These are phyloP conservation scores for Pseudomyrmex pallidus DNA, from an alignment of 1,140 invertebrate species.

Conservation along the genomic window DNA sequence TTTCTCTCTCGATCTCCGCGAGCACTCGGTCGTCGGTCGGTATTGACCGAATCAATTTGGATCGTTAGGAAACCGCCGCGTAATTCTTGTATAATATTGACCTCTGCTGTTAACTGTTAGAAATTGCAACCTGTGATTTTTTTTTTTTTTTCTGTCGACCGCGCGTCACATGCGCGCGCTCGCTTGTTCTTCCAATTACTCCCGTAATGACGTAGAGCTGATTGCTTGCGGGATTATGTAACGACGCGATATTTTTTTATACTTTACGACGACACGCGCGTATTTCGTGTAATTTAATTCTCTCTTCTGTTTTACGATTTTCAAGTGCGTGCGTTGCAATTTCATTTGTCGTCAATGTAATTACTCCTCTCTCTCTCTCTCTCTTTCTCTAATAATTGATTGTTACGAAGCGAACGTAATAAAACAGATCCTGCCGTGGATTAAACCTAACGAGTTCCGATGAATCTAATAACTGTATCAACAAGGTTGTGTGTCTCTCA, in stretches of 20 bases:
- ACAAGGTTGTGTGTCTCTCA: slow-evolving; percentile 48
- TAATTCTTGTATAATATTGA: slow-evolving; percentile 41
- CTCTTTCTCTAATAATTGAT: too few relatives aligned
- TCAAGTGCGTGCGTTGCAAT: too few relatives aligned
- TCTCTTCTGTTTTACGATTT: too few relatives aligned
- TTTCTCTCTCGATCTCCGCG: neutral
- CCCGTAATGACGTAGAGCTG: neutral
- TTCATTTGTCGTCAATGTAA: too few relatives aligned
- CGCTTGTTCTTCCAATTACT: slow-evolving; percentile 31
- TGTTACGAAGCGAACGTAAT: neutral
- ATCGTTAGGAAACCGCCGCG: slow-evolving; percentile 36
- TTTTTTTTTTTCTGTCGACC: neutral
- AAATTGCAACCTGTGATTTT: slow-evolving; percentile 31
- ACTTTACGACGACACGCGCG: neutral
- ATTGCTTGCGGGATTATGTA: neutral
- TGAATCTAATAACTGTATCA: slow-evolving; percentile 78
- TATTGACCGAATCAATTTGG: slow-evolving; percentile 51
- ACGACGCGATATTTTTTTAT: neutral
- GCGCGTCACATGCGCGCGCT: neutral
- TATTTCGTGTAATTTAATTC: neutral
- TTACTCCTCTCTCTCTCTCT: too few relatives aligned
- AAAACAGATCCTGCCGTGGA: neutral
- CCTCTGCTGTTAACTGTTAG: slow-evolving; percentile 30
- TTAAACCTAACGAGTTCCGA: slow-evolving; percentile 46
- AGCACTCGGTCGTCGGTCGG: slow-evolving; percentile 1